Base-by-base conservation (phyloP, 2,113 vertebrate species). In the Oncorhynchus kisutch region DNA sequence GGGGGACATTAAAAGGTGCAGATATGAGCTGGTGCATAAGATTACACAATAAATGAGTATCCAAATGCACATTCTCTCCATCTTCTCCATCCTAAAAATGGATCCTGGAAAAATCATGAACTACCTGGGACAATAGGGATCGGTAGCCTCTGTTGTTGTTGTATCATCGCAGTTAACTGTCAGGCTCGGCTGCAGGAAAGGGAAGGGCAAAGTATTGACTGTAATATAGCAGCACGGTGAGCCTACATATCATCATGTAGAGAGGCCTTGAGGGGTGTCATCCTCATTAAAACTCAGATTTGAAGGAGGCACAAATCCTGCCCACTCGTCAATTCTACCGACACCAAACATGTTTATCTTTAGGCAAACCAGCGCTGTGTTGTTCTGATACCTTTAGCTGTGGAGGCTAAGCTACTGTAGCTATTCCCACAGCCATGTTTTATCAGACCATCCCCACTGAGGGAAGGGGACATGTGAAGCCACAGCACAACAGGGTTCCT, bases 321-420 rank as follows among this genome's bases (percentile, higher is more conserved):
- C 68, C 65, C 29, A 9, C 78, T 85, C 29, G 0, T 85, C 87
- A 86, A 82, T 45, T 3, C 39, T 45, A 45, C 87, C 76, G 86
- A 81, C 76, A 78, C 74, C 74, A 82, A 88, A 80, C 85, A 80
- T 81, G 65, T 88, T 86, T 85, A 81, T 88, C 82, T 88, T 81
- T 79, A 81, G 81, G 72, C 13, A 34, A 70, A 25, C 12, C 12
- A 0, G 54, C 24, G 27, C 76, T 84, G 86, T 86, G 86, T 86
- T 85, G 78, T 82, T 49, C 67, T 76, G 82, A 86, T 84, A 79
- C 73, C 79, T 74, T 71, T 72, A 67, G 78, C 77, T 39, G 59
- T 20, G n/a, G 27, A 59, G 51, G 51, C 31, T 69, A 45, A 54
- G 57, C 20, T 45, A 45, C 39, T 9, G n/a, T 45, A 45, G 59